phyloP scores from a whole-genome alignment of 2,113 vertebrate genomes.

The Cacatua alba region DNA sequence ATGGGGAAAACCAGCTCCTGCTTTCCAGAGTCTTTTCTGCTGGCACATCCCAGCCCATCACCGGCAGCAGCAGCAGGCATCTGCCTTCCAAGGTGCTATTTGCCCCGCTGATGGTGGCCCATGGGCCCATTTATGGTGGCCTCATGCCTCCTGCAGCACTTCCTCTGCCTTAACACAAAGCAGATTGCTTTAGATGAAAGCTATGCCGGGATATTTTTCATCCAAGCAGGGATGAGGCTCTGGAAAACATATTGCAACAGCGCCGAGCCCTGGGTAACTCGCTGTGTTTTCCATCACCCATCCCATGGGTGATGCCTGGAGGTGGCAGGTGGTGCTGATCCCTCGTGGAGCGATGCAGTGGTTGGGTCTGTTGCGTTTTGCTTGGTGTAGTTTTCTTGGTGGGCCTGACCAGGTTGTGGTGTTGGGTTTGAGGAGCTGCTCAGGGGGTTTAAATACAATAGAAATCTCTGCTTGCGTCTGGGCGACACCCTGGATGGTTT shows the following conservation, averaged over 20 bases:
- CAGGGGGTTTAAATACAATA: background rate
- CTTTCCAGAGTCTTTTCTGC: background rate
- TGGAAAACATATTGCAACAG: slow-evolving; percentile 1
- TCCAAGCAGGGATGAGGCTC: background rate
- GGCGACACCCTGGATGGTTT: background rate
- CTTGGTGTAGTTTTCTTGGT: accelerated
- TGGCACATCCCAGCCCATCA: background rate
- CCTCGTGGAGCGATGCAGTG: accelerated
- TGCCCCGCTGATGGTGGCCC: background rate
- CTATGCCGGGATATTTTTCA: background rate
- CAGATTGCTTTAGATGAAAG: slow-evolving; percentile 10
- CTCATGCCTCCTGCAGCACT: background rate
- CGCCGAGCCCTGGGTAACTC: background rate
- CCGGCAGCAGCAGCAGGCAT: background rate
- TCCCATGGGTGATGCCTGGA: accelerated
- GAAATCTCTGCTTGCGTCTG: background rate
- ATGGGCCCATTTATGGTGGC: slow-evolving; percentile 28
- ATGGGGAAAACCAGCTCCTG: background rate
- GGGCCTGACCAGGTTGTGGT: background rate
- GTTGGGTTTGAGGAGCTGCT: background rate
- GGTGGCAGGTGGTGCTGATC: accelerated
- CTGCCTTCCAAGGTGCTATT: background rate
- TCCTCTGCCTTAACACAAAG: background rate
- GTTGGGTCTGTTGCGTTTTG: accelerated
- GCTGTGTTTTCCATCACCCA: background rate